phyloP scores from a whole-genome alignment of 1,140 invertebrate genomes.

The Drosophila fuyamai region DNA sequence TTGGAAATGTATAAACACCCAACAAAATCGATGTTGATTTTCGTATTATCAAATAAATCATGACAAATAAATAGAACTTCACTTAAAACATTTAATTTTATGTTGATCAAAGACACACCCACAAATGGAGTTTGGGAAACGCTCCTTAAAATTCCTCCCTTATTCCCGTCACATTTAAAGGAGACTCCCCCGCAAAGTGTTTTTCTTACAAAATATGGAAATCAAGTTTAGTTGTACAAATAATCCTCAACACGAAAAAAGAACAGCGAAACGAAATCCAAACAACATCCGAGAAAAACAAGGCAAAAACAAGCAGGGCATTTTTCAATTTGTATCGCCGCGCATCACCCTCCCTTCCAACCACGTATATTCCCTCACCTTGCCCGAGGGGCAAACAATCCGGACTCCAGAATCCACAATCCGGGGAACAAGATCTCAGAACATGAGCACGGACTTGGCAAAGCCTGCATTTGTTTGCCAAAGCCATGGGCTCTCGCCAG shows the following conservation, averaged over 20 bases:
- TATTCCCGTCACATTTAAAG: constrained; percentile 29
- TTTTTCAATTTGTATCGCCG: constrained; percentile 59
- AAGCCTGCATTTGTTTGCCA: constrained; percentile 64
- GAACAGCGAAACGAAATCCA: constrained; percentile 34
- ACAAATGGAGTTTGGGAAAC: constrained; percentile 1
- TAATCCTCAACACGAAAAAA: constrained; percentile 39
- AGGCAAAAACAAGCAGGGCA: constrained; percentile 38
- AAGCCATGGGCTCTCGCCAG: constrained; percentile 47
- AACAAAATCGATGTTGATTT: background rate
- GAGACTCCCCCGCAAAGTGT: constrained; percentile 24
- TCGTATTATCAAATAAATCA: constrained; percentile 32
- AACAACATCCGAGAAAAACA: constrained; percentile 33
- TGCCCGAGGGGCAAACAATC: constrained; percentile 42
- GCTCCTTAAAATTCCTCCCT: constrained; percentile 9
- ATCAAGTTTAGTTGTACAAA: constrained; percentile 65
- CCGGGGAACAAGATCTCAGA: constrained; percentile 44
- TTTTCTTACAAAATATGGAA: constrained; percentile 53
- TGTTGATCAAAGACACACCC: constrained; percentile 35
- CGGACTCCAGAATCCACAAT: constrained; percentile 12
- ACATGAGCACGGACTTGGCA: constrained; percentile 48
- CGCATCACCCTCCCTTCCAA: constrained; percentile 19
- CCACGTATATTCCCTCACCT: constrained; percentile 11
- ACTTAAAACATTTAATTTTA: constrained; percentile 22
- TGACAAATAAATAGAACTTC: constrained; percentile 28
- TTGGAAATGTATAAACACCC: background rate